Conservation (phyloP, 2,888 invertebrate genomes). For the Cantharis rustica region DNA sequence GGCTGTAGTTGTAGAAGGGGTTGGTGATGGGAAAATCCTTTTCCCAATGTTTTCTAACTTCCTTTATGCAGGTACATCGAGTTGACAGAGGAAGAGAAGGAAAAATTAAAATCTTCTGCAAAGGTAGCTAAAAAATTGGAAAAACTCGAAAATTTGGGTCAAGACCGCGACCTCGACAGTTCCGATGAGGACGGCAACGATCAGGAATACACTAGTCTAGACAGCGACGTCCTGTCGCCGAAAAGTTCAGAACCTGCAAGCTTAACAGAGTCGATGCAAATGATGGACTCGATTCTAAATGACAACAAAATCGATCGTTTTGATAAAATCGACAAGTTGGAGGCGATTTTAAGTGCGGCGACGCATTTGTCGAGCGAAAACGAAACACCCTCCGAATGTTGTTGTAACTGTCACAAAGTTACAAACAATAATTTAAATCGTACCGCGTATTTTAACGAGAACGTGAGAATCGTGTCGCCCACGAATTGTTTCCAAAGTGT, state of each 20-base stretch:
- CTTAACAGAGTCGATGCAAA: conserved; percentile 86
- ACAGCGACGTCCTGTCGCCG: conserved; percentile 73
- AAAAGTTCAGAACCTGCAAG: conserved; percentile 76
- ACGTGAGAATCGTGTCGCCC: conserved; percentile 49
- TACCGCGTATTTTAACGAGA: conserved; percentile 35
- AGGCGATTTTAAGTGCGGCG: conserved; percentile 82
- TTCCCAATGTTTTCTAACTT: not conserved
- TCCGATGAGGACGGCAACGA: conserved; percentile 77
- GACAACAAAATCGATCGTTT: conserved; percentile 83
- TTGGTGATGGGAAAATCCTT: not conserved
- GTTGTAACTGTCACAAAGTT: conserved; percentile 61
- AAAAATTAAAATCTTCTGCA: conserved; percentile 86
- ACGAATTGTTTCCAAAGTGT: conserved; percentile 47
- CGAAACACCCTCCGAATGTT: conserved; percentile 47
- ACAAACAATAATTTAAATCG: conserved; percentile 14
- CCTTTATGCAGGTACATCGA: conserved; percentile 71
- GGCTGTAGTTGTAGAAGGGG: not conserved
- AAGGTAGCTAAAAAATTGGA: conserved; percentile 93
- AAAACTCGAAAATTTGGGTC: conserved; percentile 81
- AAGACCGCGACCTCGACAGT: conserved; percentile 70
- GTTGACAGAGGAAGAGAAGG: conserved; percentile 89
- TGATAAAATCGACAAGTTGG: conserved; percentile 84
- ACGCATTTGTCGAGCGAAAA: conserved; percentile 69
- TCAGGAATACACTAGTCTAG: conserved; percentile 79
- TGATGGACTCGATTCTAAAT: conserved; percentile 83